phyloP scores from a whole-genome alignment of 1,140 invertebrate genomes.

The Bombus waltoni region DNA sequence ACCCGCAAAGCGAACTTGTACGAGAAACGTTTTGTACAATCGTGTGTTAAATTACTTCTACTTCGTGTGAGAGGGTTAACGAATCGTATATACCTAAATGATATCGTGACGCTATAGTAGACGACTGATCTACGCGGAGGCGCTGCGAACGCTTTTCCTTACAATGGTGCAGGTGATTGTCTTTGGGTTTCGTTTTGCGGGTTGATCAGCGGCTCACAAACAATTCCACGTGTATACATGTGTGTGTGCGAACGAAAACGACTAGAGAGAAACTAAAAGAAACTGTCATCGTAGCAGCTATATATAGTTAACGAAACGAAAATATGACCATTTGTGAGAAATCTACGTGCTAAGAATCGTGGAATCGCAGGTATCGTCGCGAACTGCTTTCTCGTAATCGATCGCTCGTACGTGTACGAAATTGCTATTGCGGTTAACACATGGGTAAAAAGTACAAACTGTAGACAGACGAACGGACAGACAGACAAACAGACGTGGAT shows the following conservation, averaged over 20 bases:
- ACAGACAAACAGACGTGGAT: constrained; percentile 64
- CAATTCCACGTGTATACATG: constrained; percentile 37
- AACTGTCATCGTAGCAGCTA: constrained; percentile 1
- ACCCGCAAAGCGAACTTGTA: constrained; percentile 50
- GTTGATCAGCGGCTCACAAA: constrained; percentile 36
- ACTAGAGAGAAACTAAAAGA: constrained; percentile 34
- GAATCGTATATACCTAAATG: constrained; percentile 2
- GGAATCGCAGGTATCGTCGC: constrained; percentile 22
- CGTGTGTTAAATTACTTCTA: neutral
- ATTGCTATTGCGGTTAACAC: constrained; percentile 54
- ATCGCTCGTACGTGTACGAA: constrained; percentile 47
- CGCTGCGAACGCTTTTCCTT: constrained; percentile 5
- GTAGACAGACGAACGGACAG: constrained; percentile 64
- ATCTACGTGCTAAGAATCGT: constrained; percentile 26
- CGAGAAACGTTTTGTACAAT: constrained; percentile 48
- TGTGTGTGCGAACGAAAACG: constrained; percentile 35
- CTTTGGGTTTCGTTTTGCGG: constrained; percentile 54
- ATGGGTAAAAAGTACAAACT: constrained; percentile 57
- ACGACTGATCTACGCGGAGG: constrained; percentile 23
- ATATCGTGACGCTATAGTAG: constrained; percentile 18
- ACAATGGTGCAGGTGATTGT: constrained; percentile 55
- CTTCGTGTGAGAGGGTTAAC: constrained; percentile 15
- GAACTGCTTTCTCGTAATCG: constrained; percentile 37
- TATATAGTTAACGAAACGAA: constrained; percentile 23
- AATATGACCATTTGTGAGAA: neutral